Percentiles rank a stretch among this genome's conserved stretches.
These are phyloP conservation scores for Dynastes tityus DNA, from an alignment of 2,888 invertebrate genomes.

Conservation along the genomic window DNA sequence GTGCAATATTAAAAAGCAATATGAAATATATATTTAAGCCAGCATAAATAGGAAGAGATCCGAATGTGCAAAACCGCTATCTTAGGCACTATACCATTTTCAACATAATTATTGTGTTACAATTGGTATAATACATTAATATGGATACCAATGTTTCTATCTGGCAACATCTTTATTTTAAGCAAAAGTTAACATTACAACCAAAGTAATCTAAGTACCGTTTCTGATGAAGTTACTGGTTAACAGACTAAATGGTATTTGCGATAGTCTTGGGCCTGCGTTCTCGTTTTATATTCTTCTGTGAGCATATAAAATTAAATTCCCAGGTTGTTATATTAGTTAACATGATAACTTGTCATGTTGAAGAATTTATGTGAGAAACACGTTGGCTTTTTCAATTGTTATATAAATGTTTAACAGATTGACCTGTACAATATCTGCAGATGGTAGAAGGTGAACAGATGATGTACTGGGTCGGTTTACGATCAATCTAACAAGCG, in stretches of 20 bases:
- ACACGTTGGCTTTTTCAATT: conserved; percentile 44
- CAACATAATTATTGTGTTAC: conserved; percentile 59
- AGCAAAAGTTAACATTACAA: conserved; percentile 58
- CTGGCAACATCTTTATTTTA: conserved; percentile 46
- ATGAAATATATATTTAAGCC: conserved; percentile 19
- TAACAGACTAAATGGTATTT: conserved; percentile 50
- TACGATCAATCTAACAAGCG: conserved; percentile 45
- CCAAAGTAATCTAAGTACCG: conserved; percentile 58
- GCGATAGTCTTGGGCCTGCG: conserved; percentile 49
- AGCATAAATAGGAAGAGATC: conserved; percentile 36
- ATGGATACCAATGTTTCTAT: conserved; percentile 47
- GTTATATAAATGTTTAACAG: conserved; percentile 35
- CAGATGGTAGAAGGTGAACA: conserved; percentile 48
- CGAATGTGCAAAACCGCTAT: conserved; percentile 46
- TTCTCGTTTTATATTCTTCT: conserved; percentile 47
- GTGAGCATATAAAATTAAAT: conserved; percentile 39
- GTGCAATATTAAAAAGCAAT: conserved; percentile 35
- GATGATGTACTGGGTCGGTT: conserved; percentile 47
- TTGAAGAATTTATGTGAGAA: conserved; percentile 49
- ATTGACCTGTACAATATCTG: conserved; percentile 52
- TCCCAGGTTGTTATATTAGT: conserved; percentile 31
- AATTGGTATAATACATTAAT: conserved; percentile 48
- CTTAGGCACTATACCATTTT: conserved; percentile 65
- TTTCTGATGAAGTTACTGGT: conserved; percentile 54
- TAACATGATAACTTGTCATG: conserved; percentile 24